These are phyloP conservation scores for Odobenus rosmarus DNA, from an alignment of 2,113 vertebrate genomes.

Conservation along the genomic window DNA sequence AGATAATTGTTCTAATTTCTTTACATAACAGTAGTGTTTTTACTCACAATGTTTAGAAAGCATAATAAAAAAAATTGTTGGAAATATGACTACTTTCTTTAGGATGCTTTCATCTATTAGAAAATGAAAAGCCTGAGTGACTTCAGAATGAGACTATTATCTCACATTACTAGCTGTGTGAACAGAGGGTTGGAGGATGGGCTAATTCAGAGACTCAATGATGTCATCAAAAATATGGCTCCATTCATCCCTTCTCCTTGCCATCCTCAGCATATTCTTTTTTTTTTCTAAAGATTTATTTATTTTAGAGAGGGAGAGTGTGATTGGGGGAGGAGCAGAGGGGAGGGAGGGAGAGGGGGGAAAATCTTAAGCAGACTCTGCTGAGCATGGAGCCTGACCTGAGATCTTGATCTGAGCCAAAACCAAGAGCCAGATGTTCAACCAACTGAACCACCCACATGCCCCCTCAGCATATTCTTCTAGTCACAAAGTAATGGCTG, in stretches of 20 bases:
- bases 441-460: not conserved
- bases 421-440: not conserved
- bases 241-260: not conserved
- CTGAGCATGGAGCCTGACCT: not conserved
- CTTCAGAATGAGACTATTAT: not conserved
- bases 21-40: not conserved
- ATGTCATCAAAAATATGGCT: not conserved
- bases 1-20: not conserved
- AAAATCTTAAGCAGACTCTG: not conserved
- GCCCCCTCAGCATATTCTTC: not conserved
- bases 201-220: not conserved
- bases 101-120: not conserved
- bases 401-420: not conserved
- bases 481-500: not conserved
- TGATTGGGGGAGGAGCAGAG: not conserved
- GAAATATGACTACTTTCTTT: slow-evolving; percentile 1
- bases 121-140: not conserved
- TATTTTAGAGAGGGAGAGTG: not conserved
- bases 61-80: not conserved
- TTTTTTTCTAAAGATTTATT: not conserved
- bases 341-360: not conserved
- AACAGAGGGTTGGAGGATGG: not conserved
- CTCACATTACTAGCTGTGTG: not conserved
- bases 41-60: not conserved
- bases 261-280: not conserved